Base-by-base conservation (phyloP, 2,888 invertebrate genomes). In the Andrena bicolor region DNA sequence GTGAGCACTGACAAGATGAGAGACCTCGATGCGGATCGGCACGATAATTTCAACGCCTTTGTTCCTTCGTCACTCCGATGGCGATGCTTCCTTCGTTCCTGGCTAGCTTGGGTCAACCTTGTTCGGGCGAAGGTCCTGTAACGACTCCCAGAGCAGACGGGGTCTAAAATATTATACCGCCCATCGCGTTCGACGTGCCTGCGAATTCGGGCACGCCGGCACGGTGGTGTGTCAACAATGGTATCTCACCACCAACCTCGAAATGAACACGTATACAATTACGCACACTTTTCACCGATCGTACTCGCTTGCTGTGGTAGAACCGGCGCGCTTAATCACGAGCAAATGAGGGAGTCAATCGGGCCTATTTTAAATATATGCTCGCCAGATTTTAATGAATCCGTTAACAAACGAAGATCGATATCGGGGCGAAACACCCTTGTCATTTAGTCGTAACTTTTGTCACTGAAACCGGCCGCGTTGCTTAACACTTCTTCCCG, bases 41-140 rank as follows among this genome's bases (percentile, higher is more conserved):
- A 41, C 53, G 79, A 80, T 80, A 71, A 79, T 71, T 79, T 80
- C 80, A 80, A 79, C 80, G 80, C 80, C 66, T 78, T 77, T 65
- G 65, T 80, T 71, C 79, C 66, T 65, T 64, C 28, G 79, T 78
- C 70, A 28, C n/a, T 41, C 16, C 20, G 70, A 77, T 70, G 65
- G 51, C 58, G 61, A 63, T 76, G 16, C 63, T 63, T n/a, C 41
- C 28, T 26, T 49, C 41, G 35, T 30, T 48, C 26, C n/a, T 26
- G 32, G 23, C 41, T 35, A 51, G 53, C 26, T 32, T 48, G 51
- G 8, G 69, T 26, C 8, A 72, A 16, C 26, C 32, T 60, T 35
- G 26, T 23, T 53, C 13, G 16, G 41, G 20, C 16, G 16, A n/a
- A 35, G 60, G 3, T 10, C 16, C 26, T 23, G 0, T 13, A 32